Conservation (phyloP, 2,113 vertebrate species). For the Pitta sordida region DNA sequence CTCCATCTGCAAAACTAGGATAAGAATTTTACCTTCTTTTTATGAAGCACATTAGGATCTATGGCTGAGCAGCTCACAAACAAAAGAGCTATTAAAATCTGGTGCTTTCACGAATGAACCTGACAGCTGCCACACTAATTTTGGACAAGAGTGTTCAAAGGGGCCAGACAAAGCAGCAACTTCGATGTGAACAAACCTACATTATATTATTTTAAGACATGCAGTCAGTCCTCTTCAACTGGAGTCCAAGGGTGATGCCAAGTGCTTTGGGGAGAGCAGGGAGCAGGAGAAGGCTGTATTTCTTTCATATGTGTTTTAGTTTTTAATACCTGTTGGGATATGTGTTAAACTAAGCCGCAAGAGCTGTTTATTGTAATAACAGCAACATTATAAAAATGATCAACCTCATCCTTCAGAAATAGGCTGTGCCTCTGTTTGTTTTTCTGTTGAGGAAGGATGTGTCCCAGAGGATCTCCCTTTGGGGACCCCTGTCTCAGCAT, state of each 20-base stretch:
- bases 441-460: constrained; percentile 48
- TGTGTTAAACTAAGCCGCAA: constrained; percentile 24
- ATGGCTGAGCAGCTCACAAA: not conserved
- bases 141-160: not conserved
- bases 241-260: not conserved
- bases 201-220: not conserved
- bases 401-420: constrained; percentile 56
- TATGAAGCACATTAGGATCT: not conserved
- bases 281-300: constrained; percentile 9
- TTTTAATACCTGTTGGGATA: constrained; percentile 49
- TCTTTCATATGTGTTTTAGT: not conserved
- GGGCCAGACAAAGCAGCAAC: not conserved
- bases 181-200: not conserved
- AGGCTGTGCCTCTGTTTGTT: constrained; percentile 53
- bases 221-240: not conserved
- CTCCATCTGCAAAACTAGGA: constrained; percentile 1
- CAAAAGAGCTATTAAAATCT: not conserved
- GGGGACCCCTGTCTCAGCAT: constrained; percentile 71
- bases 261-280: not conserved
- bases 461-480: constrained; percentile 68
- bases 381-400: constrained; percentile 57
- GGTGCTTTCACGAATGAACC: not conserved
- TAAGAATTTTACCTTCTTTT: not conserved
- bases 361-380: constrained; percentile 56
- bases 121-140: not conserved